These are phyloP conservation scores for Drosophila affinis DNA, from an alignment of 2,888 invertebrate genomes.

Conservation along the genomic window DNA sequence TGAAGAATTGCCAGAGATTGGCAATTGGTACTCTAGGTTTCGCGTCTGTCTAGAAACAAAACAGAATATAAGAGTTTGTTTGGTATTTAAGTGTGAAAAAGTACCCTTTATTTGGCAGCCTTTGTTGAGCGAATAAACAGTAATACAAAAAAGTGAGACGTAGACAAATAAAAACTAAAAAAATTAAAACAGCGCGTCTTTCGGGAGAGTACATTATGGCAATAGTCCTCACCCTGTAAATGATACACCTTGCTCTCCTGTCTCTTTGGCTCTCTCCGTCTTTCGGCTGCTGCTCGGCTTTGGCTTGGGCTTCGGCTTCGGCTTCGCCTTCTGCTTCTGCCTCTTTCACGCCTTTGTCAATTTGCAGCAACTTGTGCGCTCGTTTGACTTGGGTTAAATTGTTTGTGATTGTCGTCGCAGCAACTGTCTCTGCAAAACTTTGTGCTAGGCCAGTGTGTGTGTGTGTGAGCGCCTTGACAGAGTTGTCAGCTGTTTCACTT, in stretches of 20 bases:
- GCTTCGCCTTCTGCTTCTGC: constrained; percentile 38
- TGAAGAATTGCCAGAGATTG: not conserved
- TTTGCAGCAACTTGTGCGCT: constrained; percentile 80
- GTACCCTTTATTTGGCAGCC: no score
- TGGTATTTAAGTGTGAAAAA: no score
- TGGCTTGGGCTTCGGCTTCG: constrained; percentile 14
- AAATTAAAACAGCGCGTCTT: not conserved
- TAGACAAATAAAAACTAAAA: not conserved
- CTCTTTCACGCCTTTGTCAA: constrained; percentile 75
- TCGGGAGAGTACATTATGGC: not conserved
- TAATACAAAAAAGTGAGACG: not conserved
- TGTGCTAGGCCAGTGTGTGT: constrained; percentile 21
- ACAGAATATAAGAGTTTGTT: no score
- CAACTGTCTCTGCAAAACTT: constrained; percentile 32
- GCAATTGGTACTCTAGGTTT: not conserved
- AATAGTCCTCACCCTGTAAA: not conserved
- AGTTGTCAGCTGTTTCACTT: constrained; percentile 77
- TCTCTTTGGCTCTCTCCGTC: constrained; percentile 17
- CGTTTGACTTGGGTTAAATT: constrained; percentile 80
- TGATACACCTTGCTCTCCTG: not conserved
- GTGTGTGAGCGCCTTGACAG: constrained; percentile 47
- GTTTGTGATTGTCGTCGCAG: constrained; percentile 74
- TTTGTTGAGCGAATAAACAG: no score
- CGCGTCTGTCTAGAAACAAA: not conserved
- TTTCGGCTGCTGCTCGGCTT: constrained; percentile 22